phyloP scores from a whole-genome alignment of 2,113 vertebrate genomes.

The Pterocles burchelli region DNA sequence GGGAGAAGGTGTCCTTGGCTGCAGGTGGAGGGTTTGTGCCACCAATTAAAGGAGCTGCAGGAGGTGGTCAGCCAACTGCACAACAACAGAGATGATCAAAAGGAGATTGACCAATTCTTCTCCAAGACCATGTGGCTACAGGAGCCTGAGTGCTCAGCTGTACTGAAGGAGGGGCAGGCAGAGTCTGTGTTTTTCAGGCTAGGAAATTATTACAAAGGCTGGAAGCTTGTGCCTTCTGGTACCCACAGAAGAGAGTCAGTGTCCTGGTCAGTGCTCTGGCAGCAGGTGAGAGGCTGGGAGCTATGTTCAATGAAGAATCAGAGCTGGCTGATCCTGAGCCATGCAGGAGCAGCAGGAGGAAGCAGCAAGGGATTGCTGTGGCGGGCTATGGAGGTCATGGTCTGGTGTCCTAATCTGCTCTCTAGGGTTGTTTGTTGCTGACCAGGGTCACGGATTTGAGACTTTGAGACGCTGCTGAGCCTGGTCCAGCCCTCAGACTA shows the following conservation, averaged over 20 bases:
- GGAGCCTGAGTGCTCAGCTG: not conserved
- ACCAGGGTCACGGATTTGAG: not conserved
- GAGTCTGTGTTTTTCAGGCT: not conserved
- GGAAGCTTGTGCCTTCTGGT: not conserved
- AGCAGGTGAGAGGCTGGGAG: not conserved
- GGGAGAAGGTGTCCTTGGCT: not conserved
- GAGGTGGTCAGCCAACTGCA: not conserved
- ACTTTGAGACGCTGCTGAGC: not conserved
- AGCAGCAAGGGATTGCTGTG: fast-evolving
- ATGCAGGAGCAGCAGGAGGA: not conserved
- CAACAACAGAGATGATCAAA: not conserved
- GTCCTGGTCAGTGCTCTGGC: not conserved
- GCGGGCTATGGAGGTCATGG: not conserved
- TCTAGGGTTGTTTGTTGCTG: not conserved
- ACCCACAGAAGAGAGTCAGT: not conserved
- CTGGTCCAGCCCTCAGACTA: not conserved
- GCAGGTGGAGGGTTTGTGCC: not conserved
- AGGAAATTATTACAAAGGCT: not conserved
- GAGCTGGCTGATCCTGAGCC: not conserved
- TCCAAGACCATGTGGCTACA: not conserved
- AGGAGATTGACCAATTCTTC: not conserved
- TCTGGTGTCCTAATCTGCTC: not conserved
- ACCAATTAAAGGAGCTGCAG: not conserved
- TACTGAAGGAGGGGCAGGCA: not conserved
- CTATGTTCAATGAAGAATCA: not conserved